phyloP scores from a whole-genome alignment of 53 echinoderm and acorn worm species.

The Crossaster papposus region DNA sequence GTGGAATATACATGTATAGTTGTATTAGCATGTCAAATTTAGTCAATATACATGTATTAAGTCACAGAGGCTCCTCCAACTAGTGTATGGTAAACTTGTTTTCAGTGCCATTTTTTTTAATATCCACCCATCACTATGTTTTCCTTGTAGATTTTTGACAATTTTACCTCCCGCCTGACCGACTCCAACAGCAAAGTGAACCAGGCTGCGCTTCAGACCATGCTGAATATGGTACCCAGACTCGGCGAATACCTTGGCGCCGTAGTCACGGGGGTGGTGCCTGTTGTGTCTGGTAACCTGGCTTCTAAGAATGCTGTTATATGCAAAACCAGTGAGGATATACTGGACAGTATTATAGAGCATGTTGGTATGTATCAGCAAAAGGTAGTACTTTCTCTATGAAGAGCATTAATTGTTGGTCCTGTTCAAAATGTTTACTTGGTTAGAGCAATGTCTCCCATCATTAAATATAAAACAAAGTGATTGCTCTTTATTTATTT shows the following conservation, averaged over 20 bases:
- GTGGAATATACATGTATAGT: too few species aligned
- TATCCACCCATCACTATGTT: background rate
- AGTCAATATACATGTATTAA: too few species aligned
- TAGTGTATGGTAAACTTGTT: background rate
- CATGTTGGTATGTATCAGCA: slow-evolving; percentile 80
- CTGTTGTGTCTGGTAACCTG: slow-evolving; percentile 78
- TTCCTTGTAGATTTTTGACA: slow-evolving; percentile 84
- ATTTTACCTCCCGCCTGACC: slow-evolving; percentile 75
- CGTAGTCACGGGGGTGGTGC: slow-evolving; percentile 74
- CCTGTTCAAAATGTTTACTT: background rate
- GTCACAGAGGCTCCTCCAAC: too few species aligned
- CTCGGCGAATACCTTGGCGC: slow-evolving; percentile 81
- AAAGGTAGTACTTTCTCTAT: background rate
- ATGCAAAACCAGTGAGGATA: slow-evolving; percentile 80
- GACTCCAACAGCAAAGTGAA: slow-evolving; percentile 98
- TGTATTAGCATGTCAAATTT: too few species aligned
- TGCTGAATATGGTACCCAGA: slow-evolving; percentile 84
- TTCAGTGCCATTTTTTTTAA: too few species aligned
- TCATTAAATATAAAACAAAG: too few species aligned
- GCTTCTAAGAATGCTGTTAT: slow-evolving; percentile 90
- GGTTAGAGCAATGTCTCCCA: too few species aligned
- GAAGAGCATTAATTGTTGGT: background rate
- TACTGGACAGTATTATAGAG: slow-evolving; percentile 85
- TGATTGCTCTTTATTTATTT: too few species aligned
- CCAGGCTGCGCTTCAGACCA: slow-evolving; percentile 78